A percentile compares a stretch with the other conserved stretches of the same genome.
Evolutionary conservation across 23 tunicate genomes (phyloP).

Genomic region (Halocynthia roretzi): DNA sequence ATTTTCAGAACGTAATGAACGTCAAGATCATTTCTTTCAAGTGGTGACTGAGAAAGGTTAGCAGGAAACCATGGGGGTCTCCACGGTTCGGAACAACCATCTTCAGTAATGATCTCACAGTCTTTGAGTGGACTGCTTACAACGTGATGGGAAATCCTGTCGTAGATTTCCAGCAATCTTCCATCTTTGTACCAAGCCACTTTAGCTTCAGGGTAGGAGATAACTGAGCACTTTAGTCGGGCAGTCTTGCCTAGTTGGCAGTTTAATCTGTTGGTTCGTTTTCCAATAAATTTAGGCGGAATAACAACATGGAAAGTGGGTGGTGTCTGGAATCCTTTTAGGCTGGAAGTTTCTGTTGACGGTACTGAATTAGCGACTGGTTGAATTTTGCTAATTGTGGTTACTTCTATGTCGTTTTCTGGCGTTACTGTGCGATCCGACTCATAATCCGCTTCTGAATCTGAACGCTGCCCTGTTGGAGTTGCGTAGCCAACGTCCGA

Average conservation of each 20-base stretch:
- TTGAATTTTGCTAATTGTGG: no score
- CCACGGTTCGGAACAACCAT: slow-evolving; percentile 11
- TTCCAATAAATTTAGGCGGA: slow-evolving; percentile 82
- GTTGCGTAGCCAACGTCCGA: slow-evolving; percentile 10
- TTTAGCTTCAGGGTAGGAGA: slow-evolving; percentile 77
- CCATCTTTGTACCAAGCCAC: slow-evolving; percentile 94
- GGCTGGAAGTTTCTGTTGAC: slow-evolving; percentile 3
- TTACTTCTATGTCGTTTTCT: neutral
- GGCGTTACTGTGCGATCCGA: slow-evolving; percentile 10
- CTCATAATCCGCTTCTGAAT: slow-evolving; percentile 10
- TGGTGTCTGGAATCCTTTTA: slow-evolving; percentile 63
- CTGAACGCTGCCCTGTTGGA: slow-evolving; percentile 13
- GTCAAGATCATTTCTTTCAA: slow-evolving; percentile 42
- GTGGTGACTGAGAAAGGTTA: slow-evolving; percentile 18
- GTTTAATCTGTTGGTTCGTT: slow-evolving; percentile 20
- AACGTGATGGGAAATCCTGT: slow-evolving; percentile 52
- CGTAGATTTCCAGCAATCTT: slow-evolving; percentile 68
- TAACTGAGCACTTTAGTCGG: slow-evolving; percentile 36
- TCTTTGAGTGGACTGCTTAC: slow-evolving; percentile 25
- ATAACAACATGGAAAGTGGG: slow-evolving; percentile 74
- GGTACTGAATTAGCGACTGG: neutral
- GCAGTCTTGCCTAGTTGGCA: slow-evolving; percentile 46
- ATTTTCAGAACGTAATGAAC: slow-evolving; percentile 69
- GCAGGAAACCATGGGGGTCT: slow-evolving; percentile 22
- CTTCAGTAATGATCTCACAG: slow-evolving; percentile 1